phyloP scores from a whole-genome alignment of 2,797 vertebrate genomes.

The Alauda arvensis region DNA sequence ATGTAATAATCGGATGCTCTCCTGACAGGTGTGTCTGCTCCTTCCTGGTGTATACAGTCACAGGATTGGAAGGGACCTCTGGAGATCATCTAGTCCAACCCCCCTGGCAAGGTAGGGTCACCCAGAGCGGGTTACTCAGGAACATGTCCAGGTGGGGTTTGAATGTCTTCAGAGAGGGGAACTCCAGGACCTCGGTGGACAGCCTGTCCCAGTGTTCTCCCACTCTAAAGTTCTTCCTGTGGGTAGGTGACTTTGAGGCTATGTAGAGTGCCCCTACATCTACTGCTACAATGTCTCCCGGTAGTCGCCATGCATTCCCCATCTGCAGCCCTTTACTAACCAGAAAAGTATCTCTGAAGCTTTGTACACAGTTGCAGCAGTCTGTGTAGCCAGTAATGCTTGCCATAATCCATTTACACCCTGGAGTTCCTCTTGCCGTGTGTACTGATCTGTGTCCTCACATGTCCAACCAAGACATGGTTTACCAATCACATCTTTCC shows the following conservation, averaged over 20 bases:
- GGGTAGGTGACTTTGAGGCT: fast-evolving
- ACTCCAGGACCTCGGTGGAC: no score
- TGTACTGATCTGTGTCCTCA: fast-evolving
- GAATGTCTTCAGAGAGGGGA: neutral
- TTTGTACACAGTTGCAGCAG: fast-evolving
- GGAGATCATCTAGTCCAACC: neutral
- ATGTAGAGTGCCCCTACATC: fast-evolving
- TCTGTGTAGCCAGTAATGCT: neutral
- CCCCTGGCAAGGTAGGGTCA: neutral
- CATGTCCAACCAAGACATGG: fast-evolving
- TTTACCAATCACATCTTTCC: neutral
- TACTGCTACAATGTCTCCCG: fast-evolving
- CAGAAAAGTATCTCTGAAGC: neutral
- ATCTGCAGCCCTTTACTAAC: fast-evolving
- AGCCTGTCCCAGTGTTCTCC: neutral
- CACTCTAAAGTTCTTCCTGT: neutral
- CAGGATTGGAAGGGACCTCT: neutral
- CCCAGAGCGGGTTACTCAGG: no score
- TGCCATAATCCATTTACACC: fast-evolving
- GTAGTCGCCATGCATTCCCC: fast-evolving
- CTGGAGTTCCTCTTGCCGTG: fast-evolving
- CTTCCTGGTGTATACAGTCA: no score
- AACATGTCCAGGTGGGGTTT: neutral
- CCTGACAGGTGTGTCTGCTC: fast-evolving
- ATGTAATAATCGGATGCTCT: fast-evolving